Base-by-base conservation (phyloP, 2,113 vertebrate species). In the Cyphomyrus plagiostoma region DNA sequence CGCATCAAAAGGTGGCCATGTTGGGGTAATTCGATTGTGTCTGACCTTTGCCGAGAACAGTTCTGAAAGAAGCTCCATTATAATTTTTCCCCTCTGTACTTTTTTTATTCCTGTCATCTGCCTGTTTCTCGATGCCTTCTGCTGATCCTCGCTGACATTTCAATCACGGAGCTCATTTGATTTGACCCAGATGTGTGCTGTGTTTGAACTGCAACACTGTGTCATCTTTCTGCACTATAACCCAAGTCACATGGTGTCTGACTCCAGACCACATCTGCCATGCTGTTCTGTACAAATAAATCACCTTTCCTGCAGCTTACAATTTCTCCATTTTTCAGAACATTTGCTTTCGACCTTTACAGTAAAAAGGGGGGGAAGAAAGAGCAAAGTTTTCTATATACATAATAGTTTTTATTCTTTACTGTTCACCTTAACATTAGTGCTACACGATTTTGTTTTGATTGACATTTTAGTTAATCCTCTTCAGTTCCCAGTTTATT, bases 31-130 rank as follows among this genome's bases (percentile, higher is more conserved):
- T 95, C 92, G 94, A 96, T 95, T 94, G 94, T 92, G 86, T 94
- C 94, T 96, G 95, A 95, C 95, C 96, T 96, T 96, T 95, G 93
- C 91, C 58, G 93, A 93, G 94, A 95, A 95, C 95, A 96, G 96
- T 95, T 93, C 95, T 93, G 92, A 91, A 94, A 95, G 94, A 93
- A 93, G 93, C 95, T 94, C 95, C 90, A 91, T 92, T 94, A 53
- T 86, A 30, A 30, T 90, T 93, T 94, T 92, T 92, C 94, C 93
- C 13, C 26, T 52, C 8, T 86, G n/a, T 86, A 17, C 48, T 93
- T 94, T 92, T 90, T 88, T 35, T 74, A 90, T 88, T 42, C 35
- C 52, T 88, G 49, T 53, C 82, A 84, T 84, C 82, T 23, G 82
- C 23, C 82, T 48, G 45, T n/a, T 84, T 84, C 82, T 10, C 19